Conservation (phyloP, 2,113 vertebrate genomes). For the Tapirus terrestris region DNA sequence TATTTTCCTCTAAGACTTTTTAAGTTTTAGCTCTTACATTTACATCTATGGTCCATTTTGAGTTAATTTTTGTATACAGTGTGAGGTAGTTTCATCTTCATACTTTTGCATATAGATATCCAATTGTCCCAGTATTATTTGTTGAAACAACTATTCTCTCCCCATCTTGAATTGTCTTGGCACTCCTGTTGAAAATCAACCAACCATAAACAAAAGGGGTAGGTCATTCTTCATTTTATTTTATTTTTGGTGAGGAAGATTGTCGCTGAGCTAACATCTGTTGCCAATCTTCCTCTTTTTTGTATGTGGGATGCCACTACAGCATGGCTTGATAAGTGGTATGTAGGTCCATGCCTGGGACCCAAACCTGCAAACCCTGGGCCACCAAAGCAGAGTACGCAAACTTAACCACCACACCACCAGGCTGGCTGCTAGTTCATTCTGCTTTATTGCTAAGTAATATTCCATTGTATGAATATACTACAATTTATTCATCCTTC, state of each 20-base stretch:
- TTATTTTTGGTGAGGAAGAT: too few species aligned
- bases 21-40: background rate
- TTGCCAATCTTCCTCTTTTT: too few species aligned
- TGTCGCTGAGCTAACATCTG: too few species aligned
- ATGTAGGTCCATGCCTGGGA: too few species aligned
- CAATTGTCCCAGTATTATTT: background rate
- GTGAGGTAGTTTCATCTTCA: background rate
- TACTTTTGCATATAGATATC: background rate
- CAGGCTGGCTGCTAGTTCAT: background rate
- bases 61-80: background rate
- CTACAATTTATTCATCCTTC: background rate
- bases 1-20: constrained; percentile 14
- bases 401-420: too few species aligned
- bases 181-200: background rate
- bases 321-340: too few species aligned
- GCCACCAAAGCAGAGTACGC: too few species aligned
- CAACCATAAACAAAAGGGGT: background rate
- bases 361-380: too few species aligned
- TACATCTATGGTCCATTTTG: background rate
- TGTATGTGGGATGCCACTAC: too few species aligned
- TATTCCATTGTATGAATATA: background rate
- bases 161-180: constrained; percentile 3
- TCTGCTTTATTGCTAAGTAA: constrained; percentile 32
- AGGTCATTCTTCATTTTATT: background rate
- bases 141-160: background rate